Base-by-base conservation (phyloP, 2,113 vertebrate species). In the Bubo scandiacus region DNA sequence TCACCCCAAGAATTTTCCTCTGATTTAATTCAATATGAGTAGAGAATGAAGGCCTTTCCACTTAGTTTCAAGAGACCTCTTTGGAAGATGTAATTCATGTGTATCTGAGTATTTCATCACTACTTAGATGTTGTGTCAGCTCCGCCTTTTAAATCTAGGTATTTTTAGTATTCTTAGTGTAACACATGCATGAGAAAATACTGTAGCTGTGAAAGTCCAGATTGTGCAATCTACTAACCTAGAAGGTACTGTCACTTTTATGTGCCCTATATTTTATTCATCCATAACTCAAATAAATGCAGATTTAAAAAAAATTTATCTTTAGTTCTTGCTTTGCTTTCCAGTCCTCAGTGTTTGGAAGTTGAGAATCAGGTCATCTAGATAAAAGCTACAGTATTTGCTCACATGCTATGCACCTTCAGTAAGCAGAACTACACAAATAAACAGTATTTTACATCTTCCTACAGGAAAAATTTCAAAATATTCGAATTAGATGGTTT, bases 221-320 rank as follows among this genome's bases (percentile, higher is more conserved):
- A 92, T 63, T 92, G 80, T 92, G 82, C 75, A 88, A 91, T 88
- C 88, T 88, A 61, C 86, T 95, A 92, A 85, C 80, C 88, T 95
- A 96, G 95, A 81, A 93, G 47, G 21, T 43, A 71, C 45, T 81
- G 88, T 75, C 80, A 95, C 27, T 92, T 96, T 92, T 88, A 96
- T 95, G 61, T 86, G 52, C 57, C 61, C 83, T 79, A 65, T 95
- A 93, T 96, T 96, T 96, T 93, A 92, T 93, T 91, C 73, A 91
- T 49, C 81, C 61, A 62, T 82, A 91, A 72, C 68, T 91, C 86
- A 91, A 81, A 96, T 68, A 94, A 95, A 94, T 92, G 47, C 57
- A 94, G 36, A 92, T 83, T 88, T 91, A n/a, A 27, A 13, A 25
- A 21, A 86, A 29, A 66, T 12, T 57, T 80, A 25, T 77, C 62